Evolutionary conservation across 2,797 vertebrate genomes (phyloP), one percentile per base, ranked within the genome.

Genomic region (Natrix natrix): DNA sequence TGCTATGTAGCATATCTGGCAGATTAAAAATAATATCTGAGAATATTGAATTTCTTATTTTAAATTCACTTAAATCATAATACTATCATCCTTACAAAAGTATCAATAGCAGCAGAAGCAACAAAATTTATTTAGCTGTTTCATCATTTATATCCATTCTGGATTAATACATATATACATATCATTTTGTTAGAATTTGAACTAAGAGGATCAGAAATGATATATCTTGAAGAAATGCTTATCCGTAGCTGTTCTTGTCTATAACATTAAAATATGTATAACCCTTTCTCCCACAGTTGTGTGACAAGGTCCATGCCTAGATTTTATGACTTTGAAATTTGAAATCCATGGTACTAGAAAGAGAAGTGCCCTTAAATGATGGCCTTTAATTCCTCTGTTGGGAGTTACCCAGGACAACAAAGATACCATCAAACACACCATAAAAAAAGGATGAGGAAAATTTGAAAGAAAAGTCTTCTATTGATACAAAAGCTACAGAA

Each of bases 191-290:
- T 69, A 32, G 66, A 37, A 37, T 78, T 78, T 2, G 1, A 90
- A 87, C 8, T 16, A 66, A 43, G 16, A 89, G 66, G 74, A 55
- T 59, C 17, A 91, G 48, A 56, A 32, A 83, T 61, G 57, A 32
- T 63, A 89, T 94, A 22, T 61, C 69, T 48, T 87, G 55, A 86
- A 78, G 86, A 93, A 57, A 90, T 66, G 78, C 89, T 78, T 91
- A 90, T 32, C 56, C 87, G n/a, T 63, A 91, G 90, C 92, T 93
- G 90, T 91, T 88, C 86, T 91, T 93, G 90, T 91, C 92, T 52
- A 89, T 93, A 91, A 93, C 90, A 91, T 91, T 92, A 94, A 87
- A 96, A 95, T 95, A 93, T 94, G 89, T 87, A 87, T 83, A 94
- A 57, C 8, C 13, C 4, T 90, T 94, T 94, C 93, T 92, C 93